Percentiles rank a stretch among this genome's conserved stretches.
Conservation (phyloP, 2,888 invertebrate genomes). For the Notodonta ziczac region DNA sequence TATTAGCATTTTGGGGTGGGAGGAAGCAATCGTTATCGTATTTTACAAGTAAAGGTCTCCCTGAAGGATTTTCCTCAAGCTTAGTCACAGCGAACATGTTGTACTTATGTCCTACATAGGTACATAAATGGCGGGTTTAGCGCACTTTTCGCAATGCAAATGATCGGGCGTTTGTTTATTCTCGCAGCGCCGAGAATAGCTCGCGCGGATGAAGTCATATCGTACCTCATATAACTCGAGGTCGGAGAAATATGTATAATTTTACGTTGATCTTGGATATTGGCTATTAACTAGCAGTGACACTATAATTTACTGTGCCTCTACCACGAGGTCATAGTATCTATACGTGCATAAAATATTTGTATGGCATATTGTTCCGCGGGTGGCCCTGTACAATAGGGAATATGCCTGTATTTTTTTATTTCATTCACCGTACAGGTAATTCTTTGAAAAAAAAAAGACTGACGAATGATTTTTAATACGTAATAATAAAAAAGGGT, state of each 20-base stretch:
- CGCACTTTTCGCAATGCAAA: conserved; percentile 24
- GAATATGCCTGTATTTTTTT: no score
- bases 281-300: conserved; percentile 11
- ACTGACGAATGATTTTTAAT: no score
- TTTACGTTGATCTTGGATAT: conserved; percentile 24
- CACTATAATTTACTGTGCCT: no score
- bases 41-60: not conserved
- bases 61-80: conserved; percentile 2
- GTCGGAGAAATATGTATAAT: conserved; percentile 35
- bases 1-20: not conserved
- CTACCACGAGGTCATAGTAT: no score
- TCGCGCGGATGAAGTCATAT: conserved; percentile 47
- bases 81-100: not conserved
- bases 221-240: conserved; percentile 42
- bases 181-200: conserved; percentile 52
- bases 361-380: no score
- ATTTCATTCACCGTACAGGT: no score
- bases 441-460: no score
- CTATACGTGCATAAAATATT: no score
- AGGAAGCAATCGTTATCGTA: not conserved
- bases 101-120: not conserved
- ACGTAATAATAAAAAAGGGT: no score
- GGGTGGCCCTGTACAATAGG: no score
- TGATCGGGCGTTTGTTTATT: conserved; percentile 44
- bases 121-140: not conserved